phyloP scores from a whole-genome alignment of 2,797 vertebrate genomes.

The Peromyscus eremicus region DNA sequence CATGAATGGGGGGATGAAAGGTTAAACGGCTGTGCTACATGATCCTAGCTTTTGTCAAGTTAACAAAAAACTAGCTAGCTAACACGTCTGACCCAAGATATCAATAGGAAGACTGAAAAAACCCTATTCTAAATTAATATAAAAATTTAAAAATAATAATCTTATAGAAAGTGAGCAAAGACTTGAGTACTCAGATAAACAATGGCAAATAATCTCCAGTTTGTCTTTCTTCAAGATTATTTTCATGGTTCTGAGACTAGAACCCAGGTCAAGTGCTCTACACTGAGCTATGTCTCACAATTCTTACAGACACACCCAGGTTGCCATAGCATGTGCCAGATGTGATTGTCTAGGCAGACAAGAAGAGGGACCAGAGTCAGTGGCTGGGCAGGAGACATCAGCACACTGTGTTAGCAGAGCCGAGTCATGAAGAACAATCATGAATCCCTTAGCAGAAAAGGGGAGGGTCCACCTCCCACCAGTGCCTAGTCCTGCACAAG shows the following conservation, averaged over 20 bases:
- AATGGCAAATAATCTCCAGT: not conserved
- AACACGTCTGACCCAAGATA: not conserved
- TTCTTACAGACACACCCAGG: not conserved
- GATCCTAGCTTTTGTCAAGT: not conserved
- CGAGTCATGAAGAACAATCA: not conserved
- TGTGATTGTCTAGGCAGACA: not conserved
- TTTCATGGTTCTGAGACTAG: not conserved
- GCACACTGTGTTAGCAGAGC: not conserved
- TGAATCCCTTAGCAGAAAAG: not conserved
- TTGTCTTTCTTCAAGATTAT: not conserved
- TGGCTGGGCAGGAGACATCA: no score
- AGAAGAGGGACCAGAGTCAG: not conserved
- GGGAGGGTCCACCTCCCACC: rapidly evolving
- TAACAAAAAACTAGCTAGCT: not conserved
- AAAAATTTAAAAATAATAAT: not conserved
- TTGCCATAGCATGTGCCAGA: rapidly evolving
- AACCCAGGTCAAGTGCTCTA: not conserved
- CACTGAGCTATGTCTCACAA: not conserved
- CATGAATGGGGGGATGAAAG: not conserved
- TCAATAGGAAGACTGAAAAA: not conserved
- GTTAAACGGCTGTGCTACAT: not conserved
- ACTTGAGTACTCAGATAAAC: not conserved
- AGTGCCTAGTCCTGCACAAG: not conserved
- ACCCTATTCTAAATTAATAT: not conserved
- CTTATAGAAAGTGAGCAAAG: not conserved